phyloP scores from a whole-genome alignment of 2,888 invertebrate genomes.

The Microdon myrmicae region DNA sequence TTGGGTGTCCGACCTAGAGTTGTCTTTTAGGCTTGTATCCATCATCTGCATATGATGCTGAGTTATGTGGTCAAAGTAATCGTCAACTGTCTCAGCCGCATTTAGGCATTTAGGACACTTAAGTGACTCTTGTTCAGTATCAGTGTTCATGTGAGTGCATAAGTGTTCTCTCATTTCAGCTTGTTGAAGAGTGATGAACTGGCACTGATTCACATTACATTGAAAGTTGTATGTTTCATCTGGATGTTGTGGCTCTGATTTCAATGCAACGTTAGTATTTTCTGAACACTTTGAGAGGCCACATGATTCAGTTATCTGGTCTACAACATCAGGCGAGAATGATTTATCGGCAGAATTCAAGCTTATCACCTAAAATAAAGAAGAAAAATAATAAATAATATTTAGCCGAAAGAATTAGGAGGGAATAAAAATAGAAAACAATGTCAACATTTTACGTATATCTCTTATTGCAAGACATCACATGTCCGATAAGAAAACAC shows the following conservation, averaged over 20 bases:
- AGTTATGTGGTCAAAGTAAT: constrained; percentile 56
- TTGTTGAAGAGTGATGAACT: constrained; percentile 8
- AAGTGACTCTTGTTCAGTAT: constrained; percentile 55
- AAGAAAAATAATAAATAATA: background rate
- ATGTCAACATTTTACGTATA: too few species aligned
- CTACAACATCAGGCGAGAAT: constrained; percentile 6
- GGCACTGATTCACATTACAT: constrained; percentile 19
- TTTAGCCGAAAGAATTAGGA: too few species aligned
- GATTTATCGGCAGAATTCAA: constrained; percentile 26
- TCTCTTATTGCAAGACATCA: too few species aligned
- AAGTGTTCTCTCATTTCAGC: constrained; percentile 59
- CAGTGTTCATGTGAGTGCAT: constrained; percentile 55
- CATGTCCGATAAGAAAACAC: too few species aligned
- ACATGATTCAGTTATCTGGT: too few species aligned
- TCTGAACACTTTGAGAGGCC: too few species aligned
- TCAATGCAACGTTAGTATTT: too few species aligned
- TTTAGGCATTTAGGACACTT: constrained; percentile 57
- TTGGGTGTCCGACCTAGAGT: too few species aligned
- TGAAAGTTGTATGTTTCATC: too few species aligned
- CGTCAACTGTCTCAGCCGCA: constrained; percentile 54
- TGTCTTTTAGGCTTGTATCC: constrained; percentile 6
- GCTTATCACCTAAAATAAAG: constrained; percentile 26
- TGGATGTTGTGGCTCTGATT: too few species aligned
- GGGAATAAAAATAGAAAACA: too few species aligned
- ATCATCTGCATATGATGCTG: too few species aligned